These are phyloP conservation scores for Phocides pigmalion DNA, from an alignment of 1,140 invertebrate genomes.

Conservation along the genomic window DNA sequence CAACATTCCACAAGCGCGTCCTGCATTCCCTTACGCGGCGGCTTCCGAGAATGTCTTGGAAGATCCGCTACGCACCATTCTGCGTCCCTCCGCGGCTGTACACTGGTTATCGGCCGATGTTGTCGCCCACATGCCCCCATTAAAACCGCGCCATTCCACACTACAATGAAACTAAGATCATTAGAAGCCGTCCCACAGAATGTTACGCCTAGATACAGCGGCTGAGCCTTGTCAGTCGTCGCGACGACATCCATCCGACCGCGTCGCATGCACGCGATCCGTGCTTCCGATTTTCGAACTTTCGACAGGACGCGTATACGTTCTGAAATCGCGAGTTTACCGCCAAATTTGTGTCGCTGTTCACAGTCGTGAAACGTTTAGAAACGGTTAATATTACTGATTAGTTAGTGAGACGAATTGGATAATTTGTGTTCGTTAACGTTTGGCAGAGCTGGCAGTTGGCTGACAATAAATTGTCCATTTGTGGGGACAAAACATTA, in stretches of 20 bases:
- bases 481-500: constrained; percentile 43
- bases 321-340: constrained; percentile 31
- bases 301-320: constrained; percentile 35
- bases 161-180: constrained; percentile 58
- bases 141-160: constrained; percentile 39
- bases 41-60: constrained; percentile 60
- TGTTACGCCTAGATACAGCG: constrained; percentile 43
- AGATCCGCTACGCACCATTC: constrained; percentile 57
- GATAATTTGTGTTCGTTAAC: constrained; percentile 54
- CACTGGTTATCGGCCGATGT: constrained; percentile 42
- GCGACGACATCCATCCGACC: constrained; percentile 63
- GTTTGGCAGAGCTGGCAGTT: constrained; percentile 46
- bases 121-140: constrained; percentile 60
- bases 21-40: constrained; percentile 65
- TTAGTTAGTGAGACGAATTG: constrained; percentile 56
- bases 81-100: constrained; percentile 50
- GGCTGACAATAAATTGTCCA: constrained; percentile 39
- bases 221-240: constrained; percentile 58
- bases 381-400: constrained; percentile 43
- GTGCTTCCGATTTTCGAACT: constrained; percentile 36
- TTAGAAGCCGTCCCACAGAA: constrained; percentile 54
- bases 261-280: constrained; percentile 46
- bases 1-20: constrained; percentile 57
- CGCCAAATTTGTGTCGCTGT: constrained; percentile 21
- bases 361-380: constrained; percentile 47